Evolutionary conservation across 1,140 invertebrate genomes (phyloP), one percentile per base, ranked within the genome.

Genomic region (Drosophila micromelanica): DNA sequence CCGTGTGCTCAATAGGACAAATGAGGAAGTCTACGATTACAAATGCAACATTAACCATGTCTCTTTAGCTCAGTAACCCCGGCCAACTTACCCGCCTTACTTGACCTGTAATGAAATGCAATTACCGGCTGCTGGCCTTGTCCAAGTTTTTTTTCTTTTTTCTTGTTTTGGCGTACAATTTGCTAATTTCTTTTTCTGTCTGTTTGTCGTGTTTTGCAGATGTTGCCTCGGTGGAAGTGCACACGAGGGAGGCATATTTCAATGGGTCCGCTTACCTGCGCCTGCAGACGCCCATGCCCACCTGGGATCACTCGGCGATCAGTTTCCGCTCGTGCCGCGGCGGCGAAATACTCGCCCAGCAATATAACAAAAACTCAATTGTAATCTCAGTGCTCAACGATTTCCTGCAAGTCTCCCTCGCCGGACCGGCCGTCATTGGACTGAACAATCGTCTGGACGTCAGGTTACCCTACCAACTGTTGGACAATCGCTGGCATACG

Each of bases 401-500:
- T 70, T 93, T 94, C 73, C 95, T 96, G 59, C 95, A 95, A 71
- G 93, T 96, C 52, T 92, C 94, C 42, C 95, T 96, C 91, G 93
- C 93, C 64, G 94, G 94, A 23, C 94, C 94, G 15, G 90, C 93
- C 90, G 90, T 91, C 45, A 87, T 90, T 57, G 90, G 87, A 77
- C 89, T 93, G 84, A 84, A 93, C 91, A 92, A 93, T 73, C 92
- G 93, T 30, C 94, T 95, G 78, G 95, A 95, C 67, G 94, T 94
- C 1, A 93, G 92, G 52, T 92, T 97, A n/a, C 93, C 93, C 52
- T 94, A 94, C 35, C 94, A 94, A 74, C 94, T 96, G 60, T 92
- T 96, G 11, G 95, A 97, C 92, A 97, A 97, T 92, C 94, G 93
- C 76, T 97, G 96, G 96, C 96, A 97, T 91, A 92, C 91, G 49